A percentile compares a stretch with the other conserved stretches of the same genome.
Evolutionary conservation across 2,113 vertebrate genomes (phyloP).

Genomic region (Nematolebias whitei): DNA sequence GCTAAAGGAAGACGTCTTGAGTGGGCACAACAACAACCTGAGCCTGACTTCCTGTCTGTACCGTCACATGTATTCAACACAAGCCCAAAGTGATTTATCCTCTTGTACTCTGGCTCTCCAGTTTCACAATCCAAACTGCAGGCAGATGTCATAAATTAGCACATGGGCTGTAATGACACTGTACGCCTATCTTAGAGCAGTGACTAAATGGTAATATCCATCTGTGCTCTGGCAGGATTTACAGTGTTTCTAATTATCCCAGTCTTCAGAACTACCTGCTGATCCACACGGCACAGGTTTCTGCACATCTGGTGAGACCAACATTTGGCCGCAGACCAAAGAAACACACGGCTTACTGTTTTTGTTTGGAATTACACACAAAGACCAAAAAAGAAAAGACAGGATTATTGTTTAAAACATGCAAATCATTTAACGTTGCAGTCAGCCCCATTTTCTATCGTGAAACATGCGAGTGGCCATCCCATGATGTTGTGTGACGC

Average conservation of each 20-base stretch:
- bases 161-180: constrained; percentile 64
- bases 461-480: constrained; percentile 6
- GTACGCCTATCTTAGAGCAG: constrained; percentile 46
- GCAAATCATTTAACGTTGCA: constrained; percentile 7
- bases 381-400: neutral
- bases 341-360: constrained; percentile 46
- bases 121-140: constrained; percentile 44
- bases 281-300: constrained; percentile 58
- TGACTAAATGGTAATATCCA: constrained; percentile 71
- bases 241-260: constrained; percentile 68
- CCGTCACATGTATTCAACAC: constrained; percentile 29
- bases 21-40: constrained; percentile 37
- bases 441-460: constrained; percentile 12
- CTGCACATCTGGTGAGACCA: constrained; percentile 70
- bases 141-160: constrained; percentile 67
- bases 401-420: neutral
- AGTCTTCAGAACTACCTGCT: constrained; percentile 50
- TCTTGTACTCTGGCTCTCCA: neutral
- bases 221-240: constrained; percentile 64
- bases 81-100: constrained; percentile 17
- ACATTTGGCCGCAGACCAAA: constrained; percentile 68
- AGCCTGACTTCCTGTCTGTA: constrained; percentile 39
- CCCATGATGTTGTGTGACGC: constrained; percentile 39
- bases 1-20: constrained; percentile 36
- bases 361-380: constrained; percentile 20